Percentiles rank a stretch among this genome's conserved stretches.
Evolutionary conservation across 2,888 invertebrate genomes (phyloP).

Genomic region (Metacarcinus magister): DNA sequence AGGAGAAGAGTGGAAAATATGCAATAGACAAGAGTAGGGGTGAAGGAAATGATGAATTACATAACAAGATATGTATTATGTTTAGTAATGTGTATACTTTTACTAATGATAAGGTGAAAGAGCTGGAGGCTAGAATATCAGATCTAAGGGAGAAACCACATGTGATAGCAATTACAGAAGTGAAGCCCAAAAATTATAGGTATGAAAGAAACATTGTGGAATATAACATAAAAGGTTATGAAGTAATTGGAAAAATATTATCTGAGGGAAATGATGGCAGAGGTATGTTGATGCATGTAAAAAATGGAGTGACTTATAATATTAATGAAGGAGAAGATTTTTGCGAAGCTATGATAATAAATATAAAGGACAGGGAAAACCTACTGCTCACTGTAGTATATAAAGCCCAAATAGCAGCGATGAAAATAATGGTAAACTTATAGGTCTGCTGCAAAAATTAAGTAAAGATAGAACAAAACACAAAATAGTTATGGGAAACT

Average conservation of each 20-base stretch:
- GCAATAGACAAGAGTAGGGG: no score
- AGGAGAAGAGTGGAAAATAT: no score
- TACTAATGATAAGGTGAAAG: no score
- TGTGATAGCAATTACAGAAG: not conserved
- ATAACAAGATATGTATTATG: no score
- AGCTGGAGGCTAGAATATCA: no score
- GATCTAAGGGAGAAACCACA: not conserved
- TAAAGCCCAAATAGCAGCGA: conserved; percentile 30
- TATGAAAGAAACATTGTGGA: not conserved
- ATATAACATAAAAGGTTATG: not conserved
- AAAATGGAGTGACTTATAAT: not conserved
- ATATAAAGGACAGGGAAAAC: not conserved
- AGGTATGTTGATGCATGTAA: not conserved
- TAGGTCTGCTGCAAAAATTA: conserved; percentile 4
- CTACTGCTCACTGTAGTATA: not conserved
- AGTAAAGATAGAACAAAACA: not conserved
- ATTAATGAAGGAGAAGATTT: not conserved
- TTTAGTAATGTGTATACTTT: no score
- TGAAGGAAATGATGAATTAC: no score
- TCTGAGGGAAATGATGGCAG: not conserved
- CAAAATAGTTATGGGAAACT: conserved; percentile 5
- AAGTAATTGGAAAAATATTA: not conserved
- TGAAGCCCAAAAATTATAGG: not conserved
- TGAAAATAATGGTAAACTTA: conserved; percentile 26
- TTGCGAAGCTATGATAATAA: not conserved